Evolutionary conservation across 2,888 invertebrate species (phyloP).

Genomic region (Melikaiella ostensackeni): DNA sequence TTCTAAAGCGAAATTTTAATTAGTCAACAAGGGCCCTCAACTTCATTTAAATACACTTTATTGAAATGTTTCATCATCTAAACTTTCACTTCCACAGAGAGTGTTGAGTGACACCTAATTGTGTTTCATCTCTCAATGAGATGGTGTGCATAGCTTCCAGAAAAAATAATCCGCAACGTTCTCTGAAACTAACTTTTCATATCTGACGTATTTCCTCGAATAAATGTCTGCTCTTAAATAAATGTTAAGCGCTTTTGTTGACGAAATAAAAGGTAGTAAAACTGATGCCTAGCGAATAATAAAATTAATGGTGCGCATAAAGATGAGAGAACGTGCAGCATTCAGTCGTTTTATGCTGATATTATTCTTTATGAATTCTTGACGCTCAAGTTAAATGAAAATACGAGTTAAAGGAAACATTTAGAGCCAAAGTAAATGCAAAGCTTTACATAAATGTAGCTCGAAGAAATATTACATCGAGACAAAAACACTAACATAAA

Average conservation of each 20-base stretch:
- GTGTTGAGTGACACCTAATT: background rate
- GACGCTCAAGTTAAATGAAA: background rate
- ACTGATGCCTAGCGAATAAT: background rate
- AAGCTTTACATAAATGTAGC: background rate
- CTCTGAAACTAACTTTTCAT: background rate
- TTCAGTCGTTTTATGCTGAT: background rate
- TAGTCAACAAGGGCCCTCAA: conserved; percentile 26
- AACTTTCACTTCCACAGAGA: background rate
- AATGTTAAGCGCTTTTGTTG: background rate
- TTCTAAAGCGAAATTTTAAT: conserved; percentile 37
- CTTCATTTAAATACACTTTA: conserved; percentile 31
- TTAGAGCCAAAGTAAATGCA: background rate
- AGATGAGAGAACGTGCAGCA: background rate
- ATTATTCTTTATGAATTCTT: conserved; percentile 16
- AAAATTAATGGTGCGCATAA: conserved; percentile 17
- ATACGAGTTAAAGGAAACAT: background rate
- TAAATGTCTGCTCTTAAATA: background rate
- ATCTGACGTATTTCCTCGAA: background rate
- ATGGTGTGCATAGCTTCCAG: background rate
- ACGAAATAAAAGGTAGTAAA: background rate
- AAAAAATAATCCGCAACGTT: background rate
- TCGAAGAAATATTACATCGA: background rate
- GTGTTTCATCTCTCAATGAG: background rate
- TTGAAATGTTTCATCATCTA: conserved; percentile 28
- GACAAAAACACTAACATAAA: background rate